Evolutionary conservation across 2,888 invertebrate species (phyloP).

Genomic region (Volucella inflata): DNA sequence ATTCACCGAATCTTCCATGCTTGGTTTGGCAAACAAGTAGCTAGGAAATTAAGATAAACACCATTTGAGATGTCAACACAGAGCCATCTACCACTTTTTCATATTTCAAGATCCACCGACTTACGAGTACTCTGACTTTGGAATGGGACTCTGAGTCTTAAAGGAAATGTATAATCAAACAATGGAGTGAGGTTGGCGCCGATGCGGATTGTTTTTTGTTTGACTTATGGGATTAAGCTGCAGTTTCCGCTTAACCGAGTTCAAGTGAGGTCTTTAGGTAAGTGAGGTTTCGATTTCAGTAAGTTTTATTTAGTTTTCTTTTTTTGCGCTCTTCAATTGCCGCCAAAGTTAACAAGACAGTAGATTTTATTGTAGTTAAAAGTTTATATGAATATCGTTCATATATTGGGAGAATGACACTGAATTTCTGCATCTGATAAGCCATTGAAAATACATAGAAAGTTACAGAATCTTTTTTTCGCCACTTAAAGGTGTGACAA

Average conservation of each 20-base stretch:
- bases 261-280: constrained; percentile 40
- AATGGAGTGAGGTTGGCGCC: constrained; percentile 58
- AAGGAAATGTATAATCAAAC: constrained; percentile 50
- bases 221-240: constrained; percentile 69
- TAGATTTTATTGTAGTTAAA: too few relatives aligned
- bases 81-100: constrained; percentile 39
- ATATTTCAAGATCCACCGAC: constrained; percentile 31
- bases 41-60: constrained; percentile 74
- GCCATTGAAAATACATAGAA: too few relatives aligned
- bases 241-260: constrained; percentile 55
- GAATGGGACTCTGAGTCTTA: neutral
- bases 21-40: constrained; percentile 71
- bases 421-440: too few relatives aligned
- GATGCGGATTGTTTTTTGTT: constrained; percentile 60
- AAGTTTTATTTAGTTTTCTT: too few relatives aligned
- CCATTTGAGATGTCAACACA: constrained; percentile 75
- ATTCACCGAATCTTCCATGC: constrained; percentile 69
- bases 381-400: too few relatives aligned
- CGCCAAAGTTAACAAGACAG: too few relatives aligned
- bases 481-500: too few relatives aligned
- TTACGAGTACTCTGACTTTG: neutral
- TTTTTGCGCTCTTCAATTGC: too few relatives aligned
- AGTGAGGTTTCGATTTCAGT: neutral
- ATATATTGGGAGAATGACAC: too few relatives aligned
- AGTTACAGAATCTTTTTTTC: too few relatives aligned